A percentile compares a stretch with the other conserved stretches of the same genome.
These are phyloP conservation scores for Isoperla grammatica DNA, from an alignment of 2,888 invertebrate species.

Conservation along the genomic window DNA sequence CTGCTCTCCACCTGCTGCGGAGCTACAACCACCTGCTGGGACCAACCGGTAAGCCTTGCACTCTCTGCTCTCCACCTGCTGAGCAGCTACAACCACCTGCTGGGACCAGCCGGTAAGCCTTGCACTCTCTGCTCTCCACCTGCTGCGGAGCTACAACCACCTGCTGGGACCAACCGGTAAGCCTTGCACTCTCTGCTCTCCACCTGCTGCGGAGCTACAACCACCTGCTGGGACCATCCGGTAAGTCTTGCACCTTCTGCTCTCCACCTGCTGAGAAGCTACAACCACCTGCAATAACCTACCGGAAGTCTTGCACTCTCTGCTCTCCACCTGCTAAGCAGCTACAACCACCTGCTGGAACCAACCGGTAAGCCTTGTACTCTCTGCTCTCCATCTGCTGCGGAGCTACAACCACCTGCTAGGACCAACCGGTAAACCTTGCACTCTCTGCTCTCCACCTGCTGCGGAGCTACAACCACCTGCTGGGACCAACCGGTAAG, in stretches of 20 bases:
- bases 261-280: slow-evolving; percentile 57
- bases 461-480: too few species aligned
- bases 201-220: slow-evolving; percentile 61
- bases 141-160: slow-evolving; percentile 61
- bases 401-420: slow-evolving; percentile 62
- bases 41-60: slow-evolving; percentile 47
- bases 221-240: slow-evolving; percentile 56
- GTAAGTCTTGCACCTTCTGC: slow-evolving; percentile 54
- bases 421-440: slow-evolving; percentile 55
- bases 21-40: slow-evolving; percentile 61
- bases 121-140: slow-evolving; percentile 53
- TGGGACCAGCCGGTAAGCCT: slow-evolving; percentile 53
- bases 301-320: slow-evolving; percentile 55
- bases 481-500: too few species aligned
- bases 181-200: slow-evolving; percentile 53
- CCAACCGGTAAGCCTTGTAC: slow-evolving; percentile 52
- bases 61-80: slow-evolving; percentile 60
- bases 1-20: slow-evolving; percentile 57
- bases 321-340: slow-evolving; percentile 57
- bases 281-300: slow-evolving; percentile 58
- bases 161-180: slow-evolving; percentile 56
- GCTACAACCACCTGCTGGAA: slow-evolving; percentile 59
- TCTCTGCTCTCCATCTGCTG: slow-evolving; percentile 59
- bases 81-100: slow-evolving; percentile 60
- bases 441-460: too few species aligned